phyloP scores from a whole-genome alignment of 2,888 invertebrate species.

The Eurytoma californica region DNA sequence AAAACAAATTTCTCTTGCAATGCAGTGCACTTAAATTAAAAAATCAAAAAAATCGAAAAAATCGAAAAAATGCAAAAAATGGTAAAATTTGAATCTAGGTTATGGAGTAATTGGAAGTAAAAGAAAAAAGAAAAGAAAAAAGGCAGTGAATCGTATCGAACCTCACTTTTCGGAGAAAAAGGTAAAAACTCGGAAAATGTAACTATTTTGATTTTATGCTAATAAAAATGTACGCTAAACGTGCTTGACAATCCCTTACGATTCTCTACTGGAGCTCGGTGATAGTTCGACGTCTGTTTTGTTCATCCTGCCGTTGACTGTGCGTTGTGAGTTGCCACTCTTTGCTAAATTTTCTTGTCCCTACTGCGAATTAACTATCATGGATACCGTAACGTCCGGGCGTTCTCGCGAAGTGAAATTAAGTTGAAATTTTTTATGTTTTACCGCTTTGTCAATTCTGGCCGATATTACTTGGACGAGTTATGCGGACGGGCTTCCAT shows the following conservation, averaged over 20 bases:
- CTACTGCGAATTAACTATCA: neutral
- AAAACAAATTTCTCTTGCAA: too few species aligned
- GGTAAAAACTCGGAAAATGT: neutral
- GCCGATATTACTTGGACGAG: neutral
- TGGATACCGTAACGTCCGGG: neutral
- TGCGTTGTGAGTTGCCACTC: too few species aligned
- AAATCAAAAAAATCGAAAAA: too few species aligned
- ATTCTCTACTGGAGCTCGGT: slow-evolving; percentile 43
- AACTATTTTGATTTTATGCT: neutral
- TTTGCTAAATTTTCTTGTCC: neutral
- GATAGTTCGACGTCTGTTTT: slow-evolving; percentile 22
- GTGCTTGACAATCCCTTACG: slow-evolving; percentile 41
- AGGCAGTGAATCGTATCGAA: neutral
- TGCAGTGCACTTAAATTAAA: too few species aligned
- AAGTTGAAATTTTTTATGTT: neutral
- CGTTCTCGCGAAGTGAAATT: neutral
- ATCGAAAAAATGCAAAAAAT: too few species aligned
- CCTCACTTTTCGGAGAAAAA: neutral
- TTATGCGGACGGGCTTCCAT: slow-evolving; percentile 40
- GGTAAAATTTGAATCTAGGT: too few species aligned
- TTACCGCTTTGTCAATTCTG: too few species aligned
- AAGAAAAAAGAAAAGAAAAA: too few species aligned
- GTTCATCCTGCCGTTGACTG: slow-evolving; percentile 35
- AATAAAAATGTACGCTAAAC: neutral
- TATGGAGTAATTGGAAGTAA: too few species aligned